phyloP scores from a whole-genome alignment of 2,888 invertebrate species.

The Tenodera sinensis region DNA sequence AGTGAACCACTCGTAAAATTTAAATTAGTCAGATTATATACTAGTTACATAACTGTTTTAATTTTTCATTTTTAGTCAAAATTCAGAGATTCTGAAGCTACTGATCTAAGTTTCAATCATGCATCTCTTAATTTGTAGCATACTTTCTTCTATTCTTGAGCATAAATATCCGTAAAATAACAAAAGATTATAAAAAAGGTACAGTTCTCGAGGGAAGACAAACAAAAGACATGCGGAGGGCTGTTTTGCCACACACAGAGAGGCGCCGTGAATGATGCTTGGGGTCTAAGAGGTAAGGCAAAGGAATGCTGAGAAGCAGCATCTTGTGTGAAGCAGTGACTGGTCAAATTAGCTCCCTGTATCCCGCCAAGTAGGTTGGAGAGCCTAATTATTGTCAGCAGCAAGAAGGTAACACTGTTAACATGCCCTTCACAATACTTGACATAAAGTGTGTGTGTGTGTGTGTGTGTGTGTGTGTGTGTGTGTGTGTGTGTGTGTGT shows the following conservation, averaged over 20 bases:
- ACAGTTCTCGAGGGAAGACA: not conserved
- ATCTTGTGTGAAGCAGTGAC: not conserved
- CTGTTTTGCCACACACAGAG: not conserved
- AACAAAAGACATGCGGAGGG: not conserved
- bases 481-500: too few species aligned
- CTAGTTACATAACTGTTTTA: too few species aligned
- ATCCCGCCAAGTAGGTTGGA: not conserved
- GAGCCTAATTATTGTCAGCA: constrained; percentile 6
- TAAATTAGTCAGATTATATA: too few species aligned
- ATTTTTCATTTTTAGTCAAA: too few species aligned
- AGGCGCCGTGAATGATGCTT: not conserved
- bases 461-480: too few species aligned
- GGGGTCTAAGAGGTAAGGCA: not conserved
- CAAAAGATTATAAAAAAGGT: not conserved
- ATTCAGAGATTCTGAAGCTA: too few species aligned
- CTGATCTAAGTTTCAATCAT: not conserved
- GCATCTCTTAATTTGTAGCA: not conserved
- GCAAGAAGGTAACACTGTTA: not conserved
- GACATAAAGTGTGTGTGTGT: not conserved
- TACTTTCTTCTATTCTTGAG: not conserved
- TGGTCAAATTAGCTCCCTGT: constrained; percentile 9
- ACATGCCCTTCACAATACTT: not conserved
- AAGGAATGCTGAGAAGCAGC: not conserved
- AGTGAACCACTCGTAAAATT: too few species aligned
- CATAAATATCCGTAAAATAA: not conserved